Percentiles rank a stretch among this genome's conserved stretches.
Evolutionary conservation across 2,113 vertebrate species (phyloP).

Genomic region (Myocastor coypus): DNA sequence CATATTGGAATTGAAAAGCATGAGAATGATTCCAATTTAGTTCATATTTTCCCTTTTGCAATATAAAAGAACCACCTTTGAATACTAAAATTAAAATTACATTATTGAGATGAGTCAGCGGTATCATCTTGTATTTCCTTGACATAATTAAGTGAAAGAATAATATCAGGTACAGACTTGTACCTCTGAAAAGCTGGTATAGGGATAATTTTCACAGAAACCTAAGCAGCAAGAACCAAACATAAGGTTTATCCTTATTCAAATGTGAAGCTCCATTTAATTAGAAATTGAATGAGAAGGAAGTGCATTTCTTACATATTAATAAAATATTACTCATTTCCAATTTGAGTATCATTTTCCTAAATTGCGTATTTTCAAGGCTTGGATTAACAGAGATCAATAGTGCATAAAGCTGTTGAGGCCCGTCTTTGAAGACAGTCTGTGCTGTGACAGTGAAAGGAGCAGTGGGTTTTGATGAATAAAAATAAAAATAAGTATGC

Average conservation of each 20-base stretch:
- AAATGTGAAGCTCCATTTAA: conserved; percentile 64
- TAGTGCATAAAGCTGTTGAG: not conserved
- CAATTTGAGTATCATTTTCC: conserved; percentile 68
- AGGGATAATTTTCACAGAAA: conserved; percentile 66
- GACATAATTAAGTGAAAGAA: conserved; percentile 64
- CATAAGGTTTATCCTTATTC: conserved; percentile 59
- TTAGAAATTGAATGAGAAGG: conserved; percentile 68
- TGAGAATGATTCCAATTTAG: conserved; percentile 40
- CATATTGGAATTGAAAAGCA: conserved; percentile 15
- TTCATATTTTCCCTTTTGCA: conserved; percentile 22
- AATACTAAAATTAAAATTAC: conserved; percentile 59
- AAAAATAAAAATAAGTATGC: not conserved
- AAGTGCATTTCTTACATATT: conserved; percentile 64
- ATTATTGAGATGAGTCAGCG: conserved; percentile 63
- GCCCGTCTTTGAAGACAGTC: conserved; percentile 26
- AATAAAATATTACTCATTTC: conserved; percentile 69
- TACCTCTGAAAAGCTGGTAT: conserved; percentile 38
- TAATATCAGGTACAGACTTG: conserved; percentile 48
- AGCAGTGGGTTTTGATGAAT: conserved; percentile 28
- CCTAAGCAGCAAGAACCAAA: conserved; percentile 65
- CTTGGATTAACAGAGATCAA: conserved; percentile 60
- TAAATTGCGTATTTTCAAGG: conserved; percentile 69
- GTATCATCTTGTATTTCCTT: conserved; percentile 51
- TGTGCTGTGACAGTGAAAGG: not conserved
- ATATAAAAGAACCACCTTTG: conserved; percentile 4